These are phyloP conservation scores for Zaprionus obscuricornis DNA, from an alignment of 2,888 invertebrate genomes.

Conservation along the genomic window DNA sequence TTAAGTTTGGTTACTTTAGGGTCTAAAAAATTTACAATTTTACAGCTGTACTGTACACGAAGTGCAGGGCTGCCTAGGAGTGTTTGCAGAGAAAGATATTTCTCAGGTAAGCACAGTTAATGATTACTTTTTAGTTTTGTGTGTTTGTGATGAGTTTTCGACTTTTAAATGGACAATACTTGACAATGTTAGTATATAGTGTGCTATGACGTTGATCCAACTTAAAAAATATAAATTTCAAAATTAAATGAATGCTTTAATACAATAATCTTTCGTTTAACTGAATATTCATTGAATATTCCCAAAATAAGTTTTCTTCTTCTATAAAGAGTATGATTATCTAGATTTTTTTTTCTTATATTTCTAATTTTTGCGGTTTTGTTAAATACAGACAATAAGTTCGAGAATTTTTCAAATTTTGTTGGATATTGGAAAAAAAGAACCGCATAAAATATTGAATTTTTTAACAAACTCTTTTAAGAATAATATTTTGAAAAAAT, in stretches of 20 bases:
- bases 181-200: slow-evolving; percentile 30
- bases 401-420: no score
- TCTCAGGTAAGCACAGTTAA: slow-evolving; percentile 23
- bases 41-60: slow-evolving; percentile 57
- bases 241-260: slow-evolving; percentile 28
- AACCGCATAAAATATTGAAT: no score
- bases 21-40: slow-evolving; percentile 60
- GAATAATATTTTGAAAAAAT: neutral
- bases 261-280: slow-evolving; percentile 35
- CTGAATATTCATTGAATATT: slow-evolving; percentile 48
- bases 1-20: slow-evolving; percentile 23
- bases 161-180: slow-evolving; percentile 23
- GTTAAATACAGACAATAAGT: no score
- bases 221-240: slow-evolving; percentile 40
- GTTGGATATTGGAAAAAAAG: no score
- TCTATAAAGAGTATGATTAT: no score
- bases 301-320: slow-evolving; percentile 7
- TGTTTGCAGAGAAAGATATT: slow-evolving; percentile 19
- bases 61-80: slow-evolving; percentile 56
- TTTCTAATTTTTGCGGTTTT: no score
- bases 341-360: no score
- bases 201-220: slow-evolving; percentile 55
- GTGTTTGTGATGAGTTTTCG: slow-evolving; percentile 21
- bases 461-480: no score
- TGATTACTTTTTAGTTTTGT: slow-evolving; percentile 20